Evolutionary conservation across 2,797 vertebrate genomes (phyloP), one percentile per base, ranked within the genome.

Genomic region (Acanthopagrus latus): DNA sequence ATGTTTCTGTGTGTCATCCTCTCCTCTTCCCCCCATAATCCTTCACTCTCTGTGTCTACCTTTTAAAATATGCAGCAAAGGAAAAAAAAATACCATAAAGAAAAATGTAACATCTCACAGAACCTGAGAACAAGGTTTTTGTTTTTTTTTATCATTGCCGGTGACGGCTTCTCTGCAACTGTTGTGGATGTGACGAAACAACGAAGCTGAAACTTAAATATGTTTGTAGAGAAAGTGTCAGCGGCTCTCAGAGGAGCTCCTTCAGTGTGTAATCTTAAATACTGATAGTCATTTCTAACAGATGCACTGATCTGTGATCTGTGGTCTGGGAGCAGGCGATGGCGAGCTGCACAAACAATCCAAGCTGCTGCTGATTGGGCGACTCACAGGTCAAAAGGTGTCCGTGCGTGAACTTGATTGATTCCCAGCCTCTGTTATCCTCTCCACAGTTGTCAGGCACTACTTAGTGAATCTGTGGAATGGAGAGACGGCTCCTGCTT

Each of bases 1-100:
- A 73, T 71, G 50, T 70, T 76, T 38, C 68, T 50, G 58, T 57
- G 29, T 57, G 60, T 52, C 54, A 50, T 57, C 58, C 21, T 23
- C 46, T 64, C 38, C 46, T 47, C 18, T 20, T 66, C 33, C 27
- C 27, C 38, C 27, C 60, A 33, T 65, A 23, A 57, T 80, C 76
- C 27, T 29, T 59, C 44, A 1, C 68, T 54, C 0, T 44, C 50
- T 33, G 33, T 10, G 29, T 72, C 71, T 20, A 29, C 23, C 44
- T 68, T 33, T 33, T 48, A 11, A 63, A 80, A 55, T 18, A 13
- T 50, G 33, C 64, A 57, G 67, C 62, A 48, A 46, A 46, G 27
- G 20, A n/a, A n/a, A n/a, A n/a, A 33, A 58, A 80, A 27, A 46
- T 9, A 21, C 38, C 21, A 18, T 16, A 57, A 62, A 67, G 66